Evolutionary conservation across 2,888 invertebrate species (phyloP).

Genomic region (Cephus pulcher): DNA sequence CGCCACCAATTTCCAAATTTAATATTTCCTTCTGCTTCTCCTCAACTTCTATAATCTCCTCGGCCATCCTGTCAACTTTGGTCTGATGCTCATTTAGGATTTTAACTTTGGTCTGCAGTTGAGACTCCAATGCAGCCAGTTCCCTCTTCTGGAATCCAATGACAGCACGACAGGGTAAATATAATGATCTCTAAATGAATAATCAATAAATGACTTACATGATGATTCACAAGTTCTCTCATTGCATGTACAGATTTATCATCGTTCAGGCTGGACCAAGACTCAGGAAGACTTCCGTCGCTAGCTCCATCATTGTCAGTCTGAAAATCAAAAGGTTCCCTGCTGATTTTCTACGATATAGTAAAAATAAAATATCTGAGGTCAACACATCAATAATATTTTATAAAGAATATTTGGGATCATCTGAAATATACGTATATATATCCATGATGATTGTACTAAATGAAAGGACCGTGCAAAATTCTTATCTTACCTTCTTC

Average conservation of each 20-base stretch:
- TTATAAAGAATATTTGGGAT: neutral
- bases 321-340: conserved; percentile 48
- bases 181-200: neutral
- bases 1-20: conserved; percentile 51
- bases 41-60: conserved; percentile 75
- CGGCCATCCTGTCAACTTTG: conserved; percentile 78
- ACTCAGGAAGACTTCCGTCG: conserved; percentile 58
- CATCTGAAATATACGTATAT: neutral
- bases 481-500: conserved; percentile 55
- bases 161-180: neutral
- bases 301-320: conserved; percentile 56
- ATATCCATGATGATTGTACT: neutral
- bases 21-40: conserved; percentile 70
- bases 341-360: neutral
- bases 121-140: conserved; percentile 76
- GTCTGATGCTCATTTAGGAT: conserved; percentile 74
- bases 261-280: conserved; percentile 67
- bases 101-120: conserved; percentile 74
- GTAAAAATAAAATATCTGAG: neutral
- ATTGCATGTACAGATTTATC: conserved; percentile 74
- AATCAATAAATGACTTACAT: conserved; percentile 70
- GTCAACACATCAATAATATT: neutral
- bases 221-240: conserved; percentile 77
- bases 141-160: conserved; percentile 74
- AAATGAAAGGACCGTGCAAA: neutral